Evolutionary conservation across 1,140 invertebrate genomes (phyloP).

Genomic region (Sesamia nonagrioides): DNA sequence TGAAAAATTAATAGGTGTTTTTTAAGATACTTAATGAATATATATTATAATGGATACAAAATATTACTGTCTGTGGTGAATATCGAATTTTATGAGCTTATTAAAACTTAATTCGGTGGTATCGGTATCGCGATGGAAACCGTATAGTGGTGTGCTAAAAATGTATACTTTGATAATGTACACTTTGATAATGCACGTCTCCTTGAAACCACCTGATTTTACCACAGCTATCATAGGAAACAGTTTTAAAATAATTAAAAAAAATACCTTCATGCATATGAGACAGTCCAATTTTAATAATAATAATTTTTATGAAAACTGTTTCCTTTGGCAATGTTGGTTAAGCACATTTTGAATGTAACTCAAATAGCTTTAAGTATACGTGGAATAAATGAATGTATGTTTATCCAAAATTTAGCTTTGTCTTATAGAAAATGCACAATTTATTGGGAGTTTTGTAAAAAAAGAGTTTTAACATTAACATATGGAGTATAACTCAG

Average conservation of each 20-base stretch:
- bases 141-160: conserved; percentile 61
- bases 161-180: conserved; percentile 69
- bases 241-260: background rate
- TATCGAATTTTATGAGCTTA: conserved; percentile 86
- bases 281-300: conserved; percentile 33
- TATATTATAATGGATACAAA: conserved; percentile 67
- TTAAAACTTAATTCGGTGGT: conserved; percentile 83
- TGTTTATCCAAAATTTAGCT: conserved; percentile 46
- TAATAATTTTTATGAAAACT: background rate
- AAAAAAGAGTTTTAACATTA: conserved; percentile 8
- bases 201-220: conserved; percentile 41
- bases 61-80: conserved; percentile 82
- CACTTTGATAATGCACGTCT: conserved; percentile 74
- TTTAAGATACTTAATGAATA: conserved; percentile 70
- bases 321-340: conserved; percentile 9
- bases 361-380: conserved; percentile 44
- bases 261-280: conserved; percentile 1
- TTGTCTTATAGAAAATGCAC: conserved; percentile 42
- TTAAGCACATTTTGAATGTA: conserved; percentile 45
- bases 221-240: conserved; percentile 9
- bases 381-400: conserved; percentile 21
- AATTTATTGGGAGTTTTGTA: background rate
- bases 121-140: conserved; percentile 61
- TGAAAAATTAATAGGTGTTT: conserved; percentile 67
- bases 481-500: conserved; percentile 7